Evolutionary conservation across 2,113 vertebrate species (phyloP), one percentile per base, ranked within the genome.

Genomic region (Otis tarda): DNA sequence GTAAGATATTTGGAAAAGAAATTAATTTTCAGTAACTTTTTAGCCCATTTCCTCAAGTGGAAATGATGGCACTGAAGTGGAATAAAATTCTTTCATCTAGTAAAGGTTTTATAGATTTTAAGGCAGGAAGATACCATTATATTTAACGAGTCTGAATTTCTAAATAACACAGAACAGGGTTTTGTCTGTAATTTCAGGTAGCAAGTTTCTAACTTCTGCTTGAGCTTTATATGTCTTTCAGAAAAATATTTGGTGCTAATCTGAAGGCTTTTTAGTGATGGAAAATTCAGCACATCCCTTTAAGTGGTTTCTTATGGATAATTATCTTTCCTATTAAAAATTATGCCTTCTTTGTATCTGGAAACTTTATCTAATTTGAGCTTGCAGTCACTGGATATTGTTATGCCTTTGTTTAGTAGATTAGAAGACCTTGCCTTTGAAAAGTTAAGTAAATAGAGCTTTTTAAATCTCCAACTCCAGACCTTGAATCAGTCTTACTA

Each of bases 361-460:
- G 27, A 87, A 90, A 49, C 49, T 43, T 22, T 70, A 55, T 88
- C 43, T 78, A 71, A 28, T 83, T 90, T 89, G 60, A 89, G 33
- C 12, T 67, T 84, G 41, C 68, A 93, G 52, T 57, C 43, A 63
- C 20, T 59, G 64, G 68, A 57, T 93, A 78, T 75, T 89, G 33
- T 71, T 84, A 75, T 71, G 60, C 27, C 69, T 90, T 94, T 94
- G 50, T 95, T 90, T 86, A 90, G 23, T 31, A 88, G 59, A 89
- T 94, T 86, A 90, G 95, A 96, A 75, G 33, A 7, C 12, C 23
- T 90, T 90, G 53, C 35, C 71, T 97, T 97, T 91, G 86, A 90
- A 92, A 94, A 94, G 17, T 71, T 83, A 69, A 87, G 41, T 56
- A 80, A 87, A 77, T 13, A 53, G 37, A 84, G 49, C 30, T 79